Evolutionary conservation across 2,113 vertebrate genomes (phyloP), one percentile per base, ranked within the genome.

Genomic region (Naja naja): DNA sequence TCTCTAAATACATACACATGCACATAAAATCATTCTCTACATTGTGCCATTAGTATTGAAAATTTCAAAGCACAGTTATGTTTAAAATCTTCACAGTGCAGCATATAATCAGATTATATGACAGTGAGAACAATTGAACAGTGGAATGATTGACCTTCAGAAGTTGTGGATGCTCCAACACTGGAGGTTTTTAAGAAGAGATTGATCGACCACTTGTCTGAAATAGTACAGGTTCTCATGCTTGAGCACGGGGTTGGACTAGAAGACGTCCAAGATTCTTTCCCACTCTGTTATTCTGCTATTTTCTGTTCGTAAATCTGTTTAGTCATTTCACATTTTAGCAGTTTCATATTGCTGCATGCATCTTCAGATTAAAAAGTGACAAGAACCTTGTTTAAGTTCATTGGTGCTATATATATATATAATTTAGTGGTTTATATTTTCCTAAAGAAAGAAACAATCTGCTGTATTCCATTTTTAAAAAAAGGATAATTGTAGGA

Each of bases 371-470:
- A 34, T 0, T 0, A 20, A 95, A 64, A 56, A 45, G 22, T 96
- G 94, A 88, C 91, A 95, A 93, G 85, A 53, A 85, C 60, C 27
- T 96, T 90, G n/a, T 0, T 0, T 92, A 95, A 90, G 47, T 56
- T 87, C 69, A 18, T 2, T 86, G 89, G 45, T 92, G 85, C 91
- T 81, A 94, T 92, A 64, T 87, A 49, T 49, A 49, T 49, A 94
- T 58, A 55, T 88, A 81, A 69, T 53, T 6, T 85, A 56, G 88
- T 7, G 53, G 91, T 90, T n/a, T 53, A n/a, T 69, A 69, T 69
- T 69, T 69, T 53, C 95, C 94, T 92, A 95, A 91, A 89, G 95
- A 95, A 87, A 95, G 94, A 95, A 95, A 95, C 95, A 95, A 45
- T 43, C 12, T 94, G 69, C 30, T 94, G 91, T 94, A 95, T 92